Conservation (phyloP, 2,888 invertebrate species). For the Xylota sylvarum region DNA sequence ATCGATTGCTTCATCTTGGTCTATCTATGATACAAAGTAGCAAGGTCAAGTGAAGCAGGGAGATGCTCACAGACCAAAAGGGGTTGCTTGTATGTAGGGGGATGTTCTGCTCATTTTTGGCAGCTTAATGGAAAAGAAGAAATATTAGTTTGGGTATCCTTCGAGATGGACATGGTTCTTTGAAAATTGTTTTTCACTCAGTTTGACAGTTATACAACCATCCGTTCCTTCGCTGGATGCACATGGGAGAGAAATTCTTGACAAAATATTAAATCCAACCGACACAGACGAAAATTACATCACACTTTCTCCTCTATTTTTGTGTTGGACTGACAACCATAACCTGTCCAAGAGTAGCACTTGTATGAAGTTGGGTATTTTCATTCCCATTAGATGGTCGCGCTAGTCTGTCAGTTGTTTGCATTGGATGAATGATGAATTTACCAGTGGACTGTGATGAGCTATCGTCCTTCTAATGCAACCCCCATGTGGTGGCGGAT, state of each 20-base stretch:
- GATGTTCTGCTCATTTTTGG: slow-evolving; percentile 28
- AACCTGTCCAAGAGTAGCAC: slow-evolving; percentile 33
- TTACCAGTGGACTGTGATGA: slow-evolving; percentile 63
- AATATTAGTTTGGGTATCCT: slow-evolving; percentile 82
- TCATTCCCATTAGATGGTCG: slow-evolving; percentile 51
- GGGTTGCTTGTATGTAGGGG: background rate
- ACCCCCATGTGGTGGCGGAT: slow-evolving; percentile 31
- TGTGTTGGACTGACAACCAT: background rate
- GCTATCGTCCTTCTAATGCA: slow-evolving; percentile 62
- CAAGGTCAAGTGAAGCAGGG: slow-evolving; percentile 64
- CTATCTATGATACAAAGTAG: slow-evolving; percentile 21
- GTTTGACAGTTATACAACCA: slow-evolving; percentile 62
- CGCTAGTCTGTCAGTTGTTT: slow-evolving; percentile 49
- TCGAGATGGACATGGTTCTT: slow-evolving; percentile 79
- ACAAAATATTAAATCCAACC: slow-evolving; percentile 65
- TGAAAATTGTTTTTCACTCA: slow-evolving; percentile 66
- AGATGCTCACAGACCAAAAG: background rate
- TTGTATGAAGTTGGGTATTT: slow-evolving; percentile 24
- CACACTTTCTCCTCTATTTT: slow-evolving; percentile 48
- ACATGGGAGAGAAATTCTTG: slow-evolving; percentile 8
- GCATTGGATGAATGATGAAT: slow-evolving; percentile 75
- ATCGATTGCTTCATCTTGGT: slow-evolving; percentile 66
- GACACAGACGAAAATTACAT: slow-evolving; percentile 73
- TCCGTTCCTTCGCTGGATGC: background rate
- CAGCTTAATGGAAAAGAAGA: slow-evolving; percentile 82